These are phyloP conservation scores for Troides helena DNA, from an alignment of 2,888 invertebrate genomes.

Conservation along the genomic window DNA sequence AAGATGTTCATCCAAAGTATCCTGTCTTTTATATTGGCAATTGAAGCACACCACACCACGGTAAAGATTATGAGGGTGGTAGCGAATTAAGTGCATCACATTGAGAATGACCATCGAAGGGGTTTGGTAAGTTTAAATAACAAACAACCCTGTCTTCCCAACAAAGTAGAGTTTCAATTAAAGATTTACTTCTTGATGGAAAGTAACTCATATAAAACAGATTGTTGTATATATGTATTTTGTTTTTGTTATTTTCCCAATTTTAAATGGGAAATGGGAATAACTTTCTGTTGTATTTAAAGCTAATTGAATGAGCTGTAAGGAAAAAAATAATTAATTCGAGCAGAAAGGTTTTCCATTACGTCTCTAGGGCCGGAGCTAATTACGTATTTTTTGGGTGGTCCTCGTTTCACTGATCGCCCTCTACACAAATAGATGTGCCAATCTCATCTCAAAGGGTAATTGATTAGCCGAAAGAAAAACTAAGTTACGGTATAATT, in stretches of 20 bases:
- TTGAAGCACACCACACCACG: no score
- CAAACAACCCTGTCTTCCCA: no score
- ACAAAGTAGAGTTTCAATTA: no score
- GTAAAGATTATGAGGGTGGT: no score
- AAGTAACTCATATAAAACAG: no score
- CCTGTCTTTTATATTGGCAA: no score
- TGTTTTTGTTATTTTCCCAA: neutral
- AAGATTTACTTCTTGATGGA: no score
- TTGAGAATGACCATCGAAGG: no score
- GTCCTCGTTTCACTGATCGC: constrained; percentile 10
- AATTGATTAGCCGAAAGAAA: constrained; percentile 12
- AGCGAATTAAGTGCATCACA: no score
- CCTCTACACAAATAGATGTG: constrained; percentile 18
- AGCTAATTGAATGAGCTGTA: neutral
- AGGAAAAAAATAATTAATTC: constrained; percentile 9
- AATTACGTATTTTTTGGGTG: constrained; percentile 13
- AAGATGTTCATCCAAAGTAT: no score
- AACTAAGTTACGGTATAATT: constrained; percentile 1
- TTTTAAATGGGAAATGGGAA: neutral
- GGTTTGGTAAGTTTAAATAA: no score
- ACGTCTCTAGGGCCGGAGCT: constrained; percentile 1
- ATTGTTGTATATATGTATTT: no score
- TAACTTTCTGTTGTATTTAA: neutral
- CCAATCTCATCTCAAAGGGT: constrained; percentile 17
- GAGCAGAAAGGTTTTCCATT: constrained; percentile 15